Evolutionary conservation across 2,888 invertebrate genomes (phyloP), one percentile per base, ranked within the genome.

Genomic region (Himalopsyche anomala): DNA sequence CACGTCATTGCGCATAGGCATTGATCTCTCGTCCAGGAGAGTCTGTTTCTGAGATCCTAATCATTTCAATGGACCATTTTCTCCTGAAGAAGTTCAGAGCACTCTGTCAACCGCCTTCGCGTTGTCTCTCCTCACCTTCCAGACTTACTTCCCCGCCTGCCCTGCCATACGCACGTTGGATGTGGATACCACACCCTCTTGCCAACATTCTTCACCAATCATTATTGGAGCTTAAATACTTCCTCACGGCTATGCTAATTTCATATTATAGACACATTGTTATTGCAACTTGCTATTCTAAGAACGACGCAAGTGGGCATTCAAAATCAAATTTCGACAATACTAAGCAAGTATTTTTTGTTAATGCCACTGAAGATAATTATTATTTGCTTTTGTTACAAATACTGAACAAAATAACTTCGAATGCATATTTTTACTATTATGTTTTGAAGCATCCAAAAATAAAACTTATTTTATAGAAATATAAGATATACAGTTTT

Each of bases 11-110:
- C 12, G 54, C 19, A 17, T 81, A 81, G 28, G 45, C 45, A 45
- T 55, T 86, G 86, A 86, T 86, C 85, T 51, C 84, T 54, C 84
- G 88, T 80, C 62, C 79, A 62, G 85, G 82, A 74, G 74, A 85
- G 88, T 74, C 85, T 62, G 84, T 42, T 55, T 81, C 74, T 81
- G 88, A 74, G 74, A 88, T 88, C 86, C 85, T 88, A 88, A 88
- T 88, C 88, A 85, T 87, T 88, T 88, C 86, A 88, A 88, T 88
- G 88, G 88, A 85, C 85, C 85, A 85, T 87, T 87, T 87, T 87
- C 87, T 86, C 84, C 85, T 86, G 86, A 88, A 88, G 88, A 87
- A 88, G 88, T 87, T 86, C 87, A 87, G 84, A 85, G 84, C 85
- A 87, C 86, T 87, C 86, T 86, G 87, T 87, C 87, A 87, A 87